Evolutionary conservation across 2,113 vertebrate genomes (phyloP).

Genomic region (Hypomesus transpacificus): DNA sequence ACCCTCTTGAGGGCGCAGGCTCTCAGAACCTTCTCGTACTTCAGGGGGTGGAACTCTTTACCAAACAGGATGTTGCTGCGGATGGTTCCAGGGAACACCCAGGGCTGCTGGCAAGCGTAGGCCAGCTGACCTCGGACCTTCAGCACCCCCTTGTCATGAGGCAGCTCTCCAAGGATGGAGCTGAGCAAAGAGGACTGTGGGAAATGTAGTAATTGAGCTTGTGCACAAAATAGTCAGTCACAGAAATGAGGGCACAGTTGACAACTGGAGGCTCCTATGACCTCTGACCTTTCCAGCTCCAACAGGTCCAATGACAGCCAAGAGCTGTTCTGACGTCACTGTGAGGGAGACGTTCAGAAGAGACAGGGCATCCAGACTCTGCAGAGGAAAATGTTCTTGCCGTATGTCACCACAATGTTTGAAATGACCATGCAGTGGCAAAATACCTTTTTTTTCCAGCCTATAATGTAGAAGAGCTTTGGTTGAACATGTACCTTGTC

Average conservation of each 20-base stretch:
- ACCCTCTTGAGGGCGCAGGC: conserved; percentile 85
- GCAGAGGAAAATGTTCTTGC: not conserved
- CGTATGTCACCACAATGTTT: no score
- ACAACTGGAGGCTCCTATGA: not conserved
- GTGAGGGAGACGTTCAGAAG: conserved; percentile 75
- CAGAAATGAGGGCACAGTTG: not conserved
- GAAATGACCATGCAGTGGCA: no score
- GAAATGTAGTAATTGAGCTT: not conserved
- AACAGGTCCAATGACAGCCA: conserved; percentile 83
- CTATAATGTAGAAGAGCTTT: no score
- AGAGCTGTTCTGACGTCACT: conserved; percentile 72
- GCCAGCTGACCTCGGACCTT: conserved; percentile 74
- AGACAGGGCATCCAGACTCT: conserved; percentile 75
- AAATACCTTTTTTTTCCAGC: no score
- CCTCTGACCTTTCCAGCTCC: conserved; percentile 81
- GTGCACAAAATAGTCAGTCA: not conserved
- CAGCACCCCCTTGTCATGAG: conserved; percentile 72
- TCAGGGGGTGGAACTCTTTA: conserved; percentile 76
- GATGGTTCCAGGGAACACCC: conserved; percentile 85
- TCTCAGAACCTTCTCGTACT: conserved; percentile 78
- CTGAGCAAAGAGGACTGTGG: conserved; percentile 81
- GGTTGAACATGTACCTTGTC: not conserved
- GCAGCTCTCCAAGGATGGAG: conserved; percentile 77
- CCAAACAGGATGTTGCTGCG: conserved; percentile 87
- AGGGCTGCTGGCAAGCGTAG: conserved; percentile 85